phyloP scores from a whole-genome alignment of 2,888 invertebrate species.

The Coleophora flavipennella region DNA sequence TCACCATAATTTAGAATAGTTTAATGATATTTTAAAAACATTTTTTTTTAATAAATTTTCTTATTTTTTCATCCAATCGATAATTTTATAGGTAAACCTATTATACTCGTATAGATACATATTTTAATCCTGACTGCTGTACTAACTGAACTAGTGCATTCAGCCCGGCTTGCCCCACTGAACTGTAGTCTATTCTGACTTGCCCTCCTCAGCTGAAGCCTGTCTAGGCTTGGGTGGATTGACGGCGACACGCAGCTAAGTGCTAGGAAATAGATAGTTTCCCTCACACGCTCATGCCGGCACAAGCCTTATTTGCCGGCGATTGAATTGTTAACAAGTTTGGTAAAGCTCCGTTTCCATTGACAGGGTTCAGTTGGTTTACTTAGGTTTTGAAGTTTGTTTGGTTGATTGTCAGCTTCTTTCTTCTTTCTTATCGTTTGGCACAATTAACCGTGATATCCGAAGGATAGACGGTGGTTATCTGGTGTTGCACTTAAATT shows the following conservation, averaged over 20 bases:
- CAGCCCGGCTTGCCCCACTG: neutral
- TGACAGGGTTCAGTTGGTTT: neutral
- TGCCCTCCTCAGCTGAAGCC: neutral
- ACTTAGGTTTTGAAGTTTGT: too few species aligned
- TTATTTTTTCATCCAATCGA: too few species aligned
- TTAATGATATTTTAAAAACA: too few species aligned
- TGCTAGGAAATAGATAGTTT: slow-evolving; percentile 40
- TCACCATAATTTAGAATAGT: too few species aligned
- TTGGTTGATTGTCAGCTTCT: too few species aligned
- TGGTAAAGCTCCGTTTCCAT: slow-evolving; percentile 1
- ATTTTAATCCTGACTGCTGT: neutral
- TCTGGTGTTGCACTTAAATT: too few species aligned
- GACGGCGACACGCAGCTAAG: slow-evolving; percentile 36
- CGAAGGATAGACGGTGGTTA: too few species aligned
- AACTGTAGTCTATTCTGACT: neutral
- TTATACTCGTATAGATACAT: too few species aligned
- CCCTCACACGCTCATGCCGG: slow-evolving; percentile 47
- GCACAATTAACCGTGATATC: too few species aligned
- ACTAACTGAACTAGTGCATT: slow-evolving; percentile 6
- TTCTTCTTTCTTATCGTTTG: too few species aligned
- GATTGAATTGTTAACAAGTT: slow-evolving; percentile 42
- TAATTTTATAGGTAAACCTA: too few species aligned
- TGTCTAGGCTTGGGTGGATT: slow-evolving; percentile 19
- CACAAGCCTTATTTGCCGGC: slow-evolving; percentile 36
- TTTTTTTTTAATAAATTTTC: too few species aligned